These are phyloP conservation scores for Saturnia pavonia DNA, from an alignment of 2,888 invertebrate species.

Conservation along the genomic window DNA sequence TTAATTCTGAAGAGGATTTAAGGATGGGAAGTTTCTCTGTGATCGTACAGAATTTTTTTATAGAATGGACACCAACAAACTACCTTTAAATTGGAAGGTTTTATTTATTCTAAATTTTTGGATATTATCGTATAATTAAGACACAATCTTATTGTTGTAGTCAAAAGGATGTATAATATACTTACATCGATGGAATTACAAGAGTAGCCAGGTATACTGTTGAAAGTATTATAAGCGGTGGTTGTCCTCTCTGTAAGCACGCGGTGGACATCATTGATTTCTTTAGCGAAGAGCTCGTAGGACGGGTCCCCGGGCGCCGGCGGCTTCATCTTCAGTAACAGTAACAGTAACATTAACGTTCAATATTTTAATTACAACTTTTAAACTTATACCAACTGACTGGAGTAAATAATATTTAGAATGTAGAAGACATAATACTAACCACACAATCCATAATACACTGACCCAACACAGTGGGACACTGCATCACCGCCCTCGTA, in stretches of 20 bases:
- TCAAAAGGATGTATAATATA: neutral
- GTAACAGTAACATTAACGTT: no score
- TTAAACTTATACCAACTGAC: no score
- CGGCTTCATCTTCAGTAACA: slow-evolving; percentile 59
- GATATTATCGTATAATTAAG: neutral
- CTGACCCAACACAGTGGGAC: slow-evolving; percentile 96
- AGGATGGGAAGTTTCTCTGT: no score
- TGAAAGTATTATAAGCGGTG: slow-evolving; percentile 89
- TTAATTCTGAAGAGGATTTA: no score
- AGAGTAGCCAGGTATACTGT: slow-evolving; percentile 88
- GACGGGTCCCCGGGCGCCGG: slow-evolving; percentile 84
- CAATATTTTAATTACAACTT: no score
- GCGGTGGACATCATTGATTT: slow-evolving; percentile 81
- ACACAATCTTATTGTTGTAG: neutral
- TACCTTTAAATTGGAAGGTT: no score
- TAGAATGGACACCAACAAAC: no score
- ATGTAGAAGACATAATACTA: slow-evolving; percentile 22
- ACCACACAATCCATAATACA: slow-evolving; percentile 89
- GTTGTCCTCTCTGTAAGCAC: slow-evolving; percentile 85
- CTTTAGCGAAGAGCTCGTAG: slow-evolving; percentile 79
- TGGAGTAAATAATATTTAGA: no score
- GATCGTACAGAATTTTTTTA: no score
- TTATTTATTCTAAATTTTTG: no score
- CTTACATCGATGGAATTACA: slow-evolving; percentile 84
- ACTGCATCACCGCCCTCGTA: slow-evolving; percentile 92